Percentiles rank a stretch among this genome's conserved stretches.
These are phyloP conservation scores for Cheilosia impressa DNA, from an alignment of 2,888 invertebrate genomes.

Conservation along the genomic window DNA sequence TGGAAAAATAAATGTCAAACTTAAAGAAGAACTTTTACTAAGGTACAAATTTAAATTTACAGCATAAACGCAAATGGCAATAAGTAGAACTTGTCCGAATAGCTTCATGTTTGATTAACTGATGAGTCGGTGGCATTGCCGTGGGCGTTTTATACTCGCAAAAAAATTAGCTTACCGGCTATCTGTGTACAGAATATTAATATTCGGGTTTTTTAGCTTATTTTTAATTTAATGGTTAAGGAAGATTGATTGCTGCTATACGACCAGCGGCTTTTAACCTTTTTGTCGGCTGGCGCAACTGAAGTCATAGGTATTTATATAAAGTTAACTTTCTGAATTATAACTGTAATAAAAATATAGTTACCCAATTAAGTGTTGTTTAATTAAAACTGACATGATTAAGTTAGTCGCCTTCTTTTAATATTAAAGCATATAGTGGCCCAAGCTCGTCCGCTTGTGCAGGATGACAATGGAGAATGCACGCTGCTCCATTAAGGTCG, in stretches of 20 bases:
- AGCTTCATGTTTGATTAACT: constrained; percentile 24
- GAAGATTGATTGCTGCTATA: constrained; percentile 12
- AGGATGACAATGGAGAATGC: too few relatives aligned
- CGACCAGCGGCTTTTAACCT: too few relatives aligned
- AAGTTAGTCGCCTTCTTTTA: too few relatives aligned
- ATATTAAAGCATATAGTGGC: too few relatives aligned
- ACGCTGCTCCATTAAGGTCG: too few relatives aligned
- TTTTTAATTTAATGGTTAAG: constrained; percentile 6
- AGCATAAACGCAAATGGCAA: constrained; percentile 19
- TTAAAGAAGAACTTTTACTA: neutral
- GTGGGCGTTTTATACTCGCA: constrained; percentile 13
- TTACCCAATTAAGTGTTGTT: too few relatives aligned
- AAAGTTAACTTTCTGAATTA: too few relatives aligned
- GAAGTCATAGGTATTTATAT: too few relatives aligned
- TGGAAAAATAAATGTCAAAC: neutral
- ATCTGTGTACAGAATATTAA: neutral
- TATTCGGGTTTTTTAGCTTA: neutral
- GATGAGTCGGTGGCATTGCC: neutral
- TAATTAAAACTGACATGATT: too few relatives aligned
- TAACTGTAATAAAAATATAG: too few relatives aligned
- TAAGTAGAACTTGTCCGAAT: constrained; percentile 20
- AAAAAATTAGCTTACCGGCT: neutral
- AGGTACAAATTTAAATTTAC: neutral
- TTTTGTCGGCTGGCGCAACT: too few relatives aligned
- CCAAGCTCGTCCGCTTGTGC: too few relatives aligned